Base-by-base conservation (phyloP, 53 echinoderm and acorn worm genomes). In the Arbacia lixula region DNA sequence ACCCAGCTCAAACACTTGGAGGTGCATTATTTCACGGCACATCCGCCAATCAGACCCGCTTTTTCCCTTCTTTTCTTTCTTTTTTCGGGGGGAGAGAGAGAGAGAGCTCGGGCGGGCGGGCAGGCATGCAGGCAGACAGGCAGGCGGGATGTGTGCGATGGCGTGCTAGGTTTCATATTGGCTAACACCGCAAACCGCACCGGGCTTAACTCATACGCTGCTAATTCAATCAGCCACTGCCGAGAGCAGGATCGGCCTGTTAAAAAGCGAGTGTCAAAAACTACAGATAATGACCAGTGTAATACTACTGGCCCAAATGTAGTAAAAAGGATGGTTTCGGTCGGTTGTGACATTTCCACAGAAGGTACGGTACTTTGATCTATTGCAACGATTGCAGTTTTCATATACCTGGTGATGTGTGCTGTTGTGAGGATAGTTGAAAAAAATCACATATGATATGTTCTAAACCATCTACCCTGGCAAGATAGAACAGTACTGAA, bases 1-100 rank as follows among this genome's bases (percentile, higher is more conserved):
- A 75, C 75, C 75, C 34, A 53, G 32, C 53, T 75, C 75, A 75
- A 75, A 75, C 75, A 75, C 75, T 75, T 36, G 35, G 75, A 75
- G 75, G 75, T 75, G 75, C 75, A 75, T 75, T 75, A 75, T 75
- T 75, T 75, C 75, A 75, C 55, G 35, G 53, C 3, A 25, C 40
- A 26, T 75, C 75, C 75, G 75, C 75, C 75, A 75, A 75, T 75
- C 75, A 75, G 33, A 31, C 40, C 34, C 55, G 53, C 26, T 54
- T 29, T 53, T 71, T 27, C 42, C 14, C 46, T 10, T 14, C 46
- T 14, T 46, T 14, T 14, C n/a, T n/a, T n/a, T n/a, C n/a, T n/a
- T n/a, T n/a, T n/a, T n/a, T n/a, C n/a, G n/a, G n/a, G n/a, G n/a
- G n/a, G n/a, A n/a, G n/a, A n/a, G n/a, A n/a, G n/a, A n/a, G n/a